Base-by-base conservation (phyloP, 2,113 vertebrate species). In the Neodontobutis hainanensis region DNA sequence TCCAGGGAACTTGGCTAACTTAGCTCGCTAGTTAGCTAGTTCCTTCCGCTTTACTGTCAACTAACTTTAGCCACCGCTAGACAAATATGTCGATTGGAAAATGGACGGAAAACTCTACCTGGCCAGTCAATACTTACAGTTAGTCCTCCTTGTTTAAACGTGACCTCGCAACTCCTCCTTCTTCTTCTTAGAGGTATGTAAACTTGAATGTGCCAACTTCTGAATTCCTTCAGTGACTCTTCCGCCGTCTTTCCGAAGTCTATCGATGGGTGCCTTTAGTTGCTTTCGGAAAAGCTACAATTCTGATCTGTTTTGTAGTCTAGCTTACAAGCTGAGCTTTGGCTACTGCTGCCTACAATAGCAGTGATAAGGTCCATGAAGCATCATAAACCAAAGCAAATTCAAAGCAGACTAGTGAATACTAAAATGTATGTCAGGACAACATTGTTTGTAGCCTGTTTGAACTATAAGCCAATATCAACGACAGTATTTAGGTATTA, bases 171-270 rank as follows among this genome's bases (percentile, higher is more conserved):
- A 60, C 83, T 85, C 87, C 89, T 84, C 85, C 88, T 88, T 69
- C 53, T 77, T 19, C 44, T 46, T 46, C 9, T 71, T 2, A 14
- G 12, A 5, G 63, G 77, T 75, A 70, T 78, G 80, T 67, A 16
- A 75, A 82, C 67, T 84, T 85, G 42, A 4, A 8, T 16, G 3
- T 27, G 56, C 16, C 19, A 66, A 76, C 80, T 86, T 80, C 64
- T 62, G 81, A 52, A 92, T 92, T 91, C 91, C 90, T 90, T 80
- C 80, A 87, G 46, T 63, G 32, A 5, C 10, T 73, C 48, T n/a
- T n/a, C 5, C 61, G 35, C 27, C 7, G 19, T 1, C 15, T 8
- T 62, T 44, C n/a, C 12, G 60, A 14, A 50, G 67, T 48, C 64
- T 59, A 48, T 65, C 16, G 3, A n/a, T 0, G 48, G 88, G 5